phyloP scores from a whole-genome alignment of 2,113 vertebrate genomes.

The Epinephelus moara region DNA sequence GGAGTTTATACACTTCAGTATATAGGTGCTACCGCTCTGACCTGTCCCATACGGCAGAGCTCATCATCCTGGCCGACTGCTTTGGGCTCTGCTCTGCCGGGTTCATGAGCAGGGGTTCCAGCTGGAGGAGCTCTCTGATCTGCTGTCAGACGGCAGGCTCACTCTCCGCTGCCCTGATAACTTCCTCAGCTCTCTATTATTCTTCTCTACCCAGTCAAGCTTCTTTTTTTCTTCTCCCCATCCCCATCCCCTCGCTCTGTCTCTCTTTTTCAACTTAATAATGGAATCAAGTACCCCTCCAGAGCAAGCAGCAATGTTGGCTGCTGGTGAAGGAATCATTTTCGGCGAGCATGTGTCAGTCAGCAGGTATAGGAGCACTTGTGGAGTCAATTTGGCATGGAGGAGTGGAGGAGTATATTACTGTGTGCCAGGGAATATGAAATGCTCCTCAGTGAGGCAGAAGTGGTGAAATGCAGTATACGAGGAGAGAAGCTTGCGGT shows the following conservation, averaged over 20 bases:
- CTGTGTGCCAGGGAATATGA: conserved; percentile 81
- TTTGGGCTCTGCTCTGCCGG: not conserved
- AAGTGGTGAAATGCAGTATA: conserved; percentile 77
- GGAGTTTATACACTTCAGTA: conserved; percentile 5
- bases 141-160: conserved; percentile 78
- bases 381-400: conserved; percentile 84
- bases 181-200: conserved; percentile 77
- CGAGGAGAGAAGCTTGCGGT: conserved; percentile 72
- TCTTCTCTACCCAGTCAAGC: conserved; percentile 70
- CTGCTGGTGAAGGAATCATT: conserved; percentile 77
- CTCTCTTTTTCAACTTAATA: conserved; percentile 84
- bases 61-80: conserved; percentile 63
- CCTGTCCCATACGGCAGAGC: conserved; percentile 52
- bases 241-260: conserved; percentile 57
- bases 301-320: conserved; percentile 73
- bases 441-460: conserved; percentile 78
- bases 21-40: conserved; percentile 41
- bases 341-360: conserved; percentile 81
- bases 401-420: conserved; percentile 75
- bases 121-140: conserved; percentile 81
- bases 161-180: conserved; percentile 75
- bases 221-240: conserved; percentile 15
- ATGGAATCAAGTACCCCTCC: conserved; percentile 77
- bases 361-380: conserved; percentile 81
- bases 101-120: conserved; percentile 70